These are phyloP conservation scores for Rugalucina vietnamica DNA, from an alignment of 2,888 invertebrate genomes.

Conservation along the genomic window DNA sequence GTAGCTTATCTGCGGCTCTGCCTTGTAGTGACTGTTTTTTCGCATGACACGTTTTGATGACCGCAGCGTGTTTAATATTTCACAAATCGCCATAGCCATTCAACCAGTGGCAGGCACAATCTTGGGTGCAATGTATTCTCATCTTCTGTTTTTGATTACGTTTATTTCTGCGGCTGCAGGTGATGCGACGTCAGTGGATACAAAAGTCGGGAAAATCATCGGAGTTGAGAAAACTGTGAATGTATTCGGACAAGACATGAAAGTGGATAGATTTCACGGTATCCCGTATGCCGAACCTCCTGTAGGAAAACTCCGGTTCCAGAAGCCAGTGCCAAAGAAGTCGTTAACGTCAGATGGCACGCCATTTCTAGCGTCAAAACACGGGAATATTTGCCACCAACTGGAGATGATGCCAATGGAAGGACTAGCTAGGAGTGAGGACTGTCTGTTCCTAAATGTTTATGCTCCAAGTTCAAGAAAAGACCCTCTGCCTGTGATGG, in stretches of 20 bases:
- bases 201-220: not conserved
- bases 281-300: slow-evolving; percentile 2
- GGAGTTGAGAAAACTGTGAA: not conserved
- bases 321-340: not conserved
- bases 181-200: not conserved
- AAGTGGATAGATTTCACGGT: slow-evolving; percentile 1
- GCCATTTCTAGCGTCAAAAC: not conserved
- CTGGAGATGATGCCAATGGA: not conserved
- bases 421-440: not conserved
- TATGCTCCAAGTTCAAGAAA: not conserved
- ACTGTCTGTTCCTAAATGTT: not conserved
- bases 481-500: not conserved
- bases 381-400: not conserved
- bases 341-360: not conserved
- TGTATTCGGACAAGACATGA: not conserved
- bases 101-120: no score
- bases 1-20: no score
- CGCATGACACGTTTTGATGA: no score
- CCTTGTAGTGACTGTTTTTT: no score
- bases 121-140: no score
- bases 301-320: not conserved
- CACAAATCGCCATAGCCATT: no score
- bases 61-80: no score
- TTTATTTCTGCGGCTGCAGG: no score
- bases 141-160: no score